These are phyloP conservation scores for Solea senegalensis DNA, from an alignment of 2,113 vertebrate genomes.

Conservation along the genomic window DNA sequence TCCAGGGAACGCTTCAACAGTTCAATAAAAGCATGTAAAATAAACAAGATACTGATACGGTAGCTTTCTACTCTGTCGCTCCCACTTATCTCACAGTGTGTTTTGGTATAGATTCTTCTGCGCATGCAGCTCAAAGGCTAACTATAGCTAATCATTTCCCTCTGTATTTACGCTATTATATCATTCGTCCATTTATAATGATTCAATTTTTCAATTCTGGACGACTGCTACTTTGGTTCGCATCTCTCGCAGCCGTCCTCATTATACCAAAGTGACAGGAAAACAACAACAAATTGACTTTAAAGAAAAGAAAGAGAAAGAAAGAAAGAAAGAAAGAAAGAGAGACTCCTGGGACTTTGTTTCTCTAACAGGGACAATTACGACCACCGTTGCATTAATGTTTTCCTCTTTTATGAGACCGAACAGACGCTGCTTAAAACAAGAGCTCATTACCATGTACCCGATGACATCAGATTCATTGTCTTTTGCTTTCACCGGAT, in stretches of 20 bases:
- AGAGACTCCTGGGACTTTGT: background rate
- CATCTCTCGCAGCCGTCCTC: background rate
- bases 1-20: too few relatives aligned
- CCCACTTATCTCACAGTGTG: too few relatives aligned
- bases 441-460: slow-evolving; percentile 86
- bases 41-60: too few relatives aligned
- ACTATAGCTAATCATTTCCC: too few relatives aligned
- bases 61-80: too few relatives aligned
- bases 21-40: too few relatives aligned
- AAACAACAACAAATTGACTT: background rate
- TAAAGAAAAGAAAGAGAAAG: background rate
- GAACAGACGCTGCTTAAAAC: background rate
- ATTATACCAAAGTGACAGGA: background rate
- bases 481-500: slow-evolving; percentile 88
- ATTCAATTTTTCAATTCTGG: background rate
- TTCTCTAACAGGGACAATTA: background rate
- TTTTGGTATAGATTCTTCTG: too few relatives aligned
- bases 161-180: background rate
- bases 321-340: background rate
- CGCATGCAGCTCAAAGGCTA: too few relatives aligned
- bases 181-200: background rate
- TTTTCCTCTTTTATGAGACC: background rate
- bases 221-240: background rate
- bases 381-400: too few relatives aligned
- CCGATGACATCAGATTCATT: slow-evolving; percentile 96